phyloP scores from a whole-genome alignment of 1,140 invertebrate genomes.

The Drosophila equinoxialis region DNA sequence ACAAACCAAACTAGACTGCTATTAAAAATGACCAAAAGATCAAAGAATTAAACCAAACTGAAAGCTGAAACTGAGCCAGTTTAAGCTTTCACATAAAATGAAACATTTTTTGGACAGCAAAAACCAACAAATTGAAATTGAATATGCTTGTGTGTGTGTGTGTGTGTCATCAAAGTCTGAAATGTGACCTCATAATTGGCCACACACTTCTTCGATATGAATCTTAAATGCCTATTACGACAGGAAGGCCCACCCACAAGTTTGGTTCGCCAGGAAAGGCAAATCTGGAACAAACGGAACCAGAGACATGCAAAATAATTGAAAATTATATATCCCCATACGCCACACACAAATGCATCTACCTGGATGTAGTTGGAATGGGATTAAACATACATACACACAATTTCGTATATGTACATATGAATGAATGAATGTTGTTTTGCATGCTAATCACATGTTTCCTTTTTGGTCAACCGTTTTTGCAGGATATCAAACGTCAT shows the following conservation, averaged over 20 bases:
- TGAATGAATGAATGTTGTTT: slow-evolving; percentile 2
- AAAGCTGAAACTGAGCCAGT: neutral
- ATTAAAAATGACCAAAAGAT: neutral
- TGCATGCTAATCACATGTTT: slow-evolving; percentile 69
- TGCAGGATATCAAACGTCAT: slow-evolving; percentile 89
- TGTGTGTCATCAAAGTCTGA: slow-evolving; percentile 1
- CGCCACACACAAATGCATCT: no score
- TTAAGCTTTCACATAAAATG: neutral
- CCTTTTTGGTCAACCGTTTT: slow-evolving; percentile 47
- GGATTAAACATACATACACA: no score
- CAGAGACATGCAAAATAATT: slow-evolving; percentile 72
- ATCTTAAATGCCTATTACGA: slow-evolving; percentile 18
- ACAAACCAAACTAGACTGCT: neutral
- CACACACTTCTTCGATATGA: slow-evolving; percentile 5
- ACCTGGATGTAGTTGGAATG: no score
- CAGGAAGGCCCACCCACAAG: neutral
- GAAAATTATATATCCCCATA: slow-evolving; percentile 58
- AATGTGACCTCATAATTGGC: slow-evolving; percentile 14
- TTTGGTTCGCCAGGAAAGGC: neutral
- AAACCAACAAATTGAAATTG: neutral
- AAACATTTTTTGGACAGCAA: neutral
- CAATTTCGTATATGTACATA: no score
- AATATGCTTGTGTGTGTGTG: neutral
- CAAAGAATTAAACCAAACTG: slow-evolving; percentile 2
- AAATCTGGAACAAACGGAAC: neutral